Base-by-base conservation (phyloP, 92 coral and sea anemone genomes). In the Umimayanthus kanabou region DNA sequence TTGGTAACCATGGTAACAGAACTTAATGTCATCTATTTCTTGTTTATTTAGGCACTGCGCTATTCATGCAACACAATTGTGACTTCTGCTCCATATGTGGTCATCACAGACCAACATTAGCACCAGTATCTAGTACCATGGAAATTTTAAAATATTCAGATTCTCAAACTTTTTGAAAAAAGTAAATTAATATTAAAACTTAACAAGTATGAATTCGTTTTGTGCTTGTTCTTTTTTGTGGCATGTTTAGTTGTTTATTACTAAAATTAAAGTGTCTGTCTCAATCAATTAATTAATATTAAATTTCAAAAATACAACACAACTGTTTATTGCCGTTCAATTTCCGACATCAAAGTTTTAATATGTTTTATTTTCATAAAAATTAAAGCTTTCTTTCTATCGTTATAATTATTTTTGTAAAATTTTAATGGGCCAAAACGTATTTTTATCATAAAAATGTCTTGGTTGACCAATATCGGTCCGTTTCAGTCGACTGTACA, bases 281-380 rank as follows among this genome's bases (percentile, higher is more conserved):
- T 20, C 69, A 61, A 61, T 61, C 7, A 61, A 61, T 61, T 2
- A 61, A 18, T 22, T 2, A 61, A 18, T 22, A 9, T 18, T 20
- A 61, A 5, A 61, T 61, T 61, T 61, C 43, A 29, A 73, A 23
- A 39, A 75, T 39, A 18, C 25, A 75, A 37, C 25, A 75, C 22
- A 73, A 73, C 45, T 73, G 43, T 73, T 75, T 75, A 18, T 18
- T 43, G 53, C n/a, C 39, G 79, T 39, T 75, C 43, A 73, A 73
- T 75, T 75, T 75, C 5, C 45, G 18, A 39, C 45, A 39, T 75
- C 69, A 22, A 61, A 18, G 18, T 20, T 61, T 20, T 61, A 61
- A 61, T 61, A 23, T 61, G 23, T 15, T 57, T 57, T 57, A 14
- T 57, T 57, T 61, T 5, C 9, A 5, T 13, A 16, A 18, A 61